phyloP scores from a whole-genome alignment of 37 sponge, comb jelly and placozoan genomes.

The Chondrilla cf. caribensis region DNA sequence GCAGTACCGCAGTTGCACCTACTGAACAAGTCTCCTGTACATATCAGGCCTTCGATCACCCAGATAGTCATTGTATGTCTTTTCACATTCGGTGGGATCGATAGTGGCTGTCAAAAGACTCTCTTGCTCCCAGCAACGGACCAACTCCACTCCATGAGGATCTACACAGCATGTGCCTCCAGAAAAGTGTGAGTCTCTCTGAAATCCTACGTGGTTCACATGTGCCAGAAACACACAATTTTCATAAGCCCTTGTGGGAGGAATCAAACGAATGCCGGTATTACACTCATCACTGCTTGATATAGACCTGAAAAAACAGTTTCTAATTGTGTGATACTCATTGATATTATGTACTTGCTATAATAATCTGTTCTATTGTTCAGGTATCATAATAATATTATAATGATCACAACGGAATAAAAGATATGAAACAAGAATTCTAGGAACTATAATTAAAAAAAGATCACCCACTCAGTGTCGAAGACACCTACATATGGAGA shows the following conservation, averaged over 20 bases:
- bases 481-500: too few relatives aligned
- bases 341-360: too few relatives aligned
- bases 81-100: background rate
- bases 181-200: background rate
- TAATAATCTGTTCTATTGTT: too few relatives aligned
- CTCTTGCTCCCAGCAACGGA: constrained; percentile 8
- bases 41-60: constrained; percentile 32
- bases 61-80: background rate
- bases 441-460: too few relatives aligned
- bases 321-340: too few relatives aligned
- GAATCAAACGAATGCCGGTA: background rate
- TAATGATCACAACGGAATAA: too few relatives aligned
- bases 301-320: too few relatives aligned
- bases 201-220: constrained; percentile 35
- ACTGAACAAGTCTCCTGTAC: constrained; percentile 10
- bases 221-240: constrained; percentile 48
- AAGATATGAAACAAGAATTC: too few relatives aligned
- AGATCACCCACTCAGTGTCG: too few relatives aligned
- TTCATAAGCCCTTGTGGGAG: constrained; percentile 24
- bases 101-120: constrained; percentile 18
- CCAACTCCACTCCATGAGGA: constrained; percentile 30
- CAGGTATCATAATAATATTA: too few relatives aligned
- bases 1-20: too few relatives aligned
- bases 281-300: constrained; percentile 1
- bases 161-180: constrained; percentile 20